These are phyloP conservation scores for Sapajus apella DNA, from an alignment of 2,113 vertebrate species.

Conservation along the genomic window DNA sequence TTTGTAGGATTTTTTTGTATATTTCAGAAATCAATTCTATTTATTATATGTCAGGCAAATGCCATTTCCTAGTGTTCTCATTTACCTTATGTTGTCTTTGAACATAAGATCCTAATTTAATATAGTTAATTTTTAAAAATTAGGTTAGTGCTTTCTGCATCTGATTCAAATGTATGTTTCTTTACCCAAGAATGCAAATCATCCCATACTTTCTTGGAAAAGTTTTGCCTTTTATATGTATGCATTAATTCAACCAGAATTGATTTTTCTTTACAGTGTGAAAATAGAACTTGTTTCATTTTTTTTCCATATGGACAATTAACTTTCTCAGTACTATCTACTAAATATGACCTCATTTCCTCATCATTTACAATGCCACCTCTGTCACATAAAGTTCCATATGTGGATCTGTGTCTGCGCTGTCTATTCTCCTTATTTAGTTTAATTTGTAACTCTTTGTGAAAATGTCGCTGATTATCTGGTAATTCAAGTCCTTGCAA, in stretches of 20 bases:
- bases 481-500: background rate
- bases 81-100: background rate
- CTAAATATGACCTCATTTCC: background rate
- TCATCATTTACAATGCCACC: background rate
- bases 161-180: background rate
- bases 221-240: background rate
- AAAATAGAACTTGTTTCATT: background rate
- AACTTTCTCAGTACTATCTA: background rate
- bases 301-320: background rate
- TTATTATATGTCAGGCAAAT: slow-evolving; percentile 26
- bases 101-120: background rate
- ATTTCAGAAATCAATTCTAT: background rate
- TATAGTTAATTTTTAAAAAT: background rate
- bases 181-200: background rate
- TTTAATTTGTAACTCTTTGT: background rate
- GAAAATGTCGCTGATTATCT: background rate
- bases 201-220: background rate
- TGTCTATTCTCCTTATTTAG: background rate
- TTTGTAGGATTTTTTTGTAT: background rate
- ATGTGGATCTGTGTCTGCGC: background rate
- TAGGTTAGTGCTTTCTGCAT: background rate
- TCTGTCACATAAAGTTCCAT: background rate
- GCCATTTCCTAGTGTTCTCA: background rate
- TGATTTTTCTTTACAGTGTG: background rate
- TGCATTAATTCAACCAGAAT: background rate